Percentiles rank a stretch among this genome's conserved stretches.
Evolutionary conservation across 2,113 vertebrate species (phyloP).

Genomic region (Scytalopus superciliaris): DNA sequence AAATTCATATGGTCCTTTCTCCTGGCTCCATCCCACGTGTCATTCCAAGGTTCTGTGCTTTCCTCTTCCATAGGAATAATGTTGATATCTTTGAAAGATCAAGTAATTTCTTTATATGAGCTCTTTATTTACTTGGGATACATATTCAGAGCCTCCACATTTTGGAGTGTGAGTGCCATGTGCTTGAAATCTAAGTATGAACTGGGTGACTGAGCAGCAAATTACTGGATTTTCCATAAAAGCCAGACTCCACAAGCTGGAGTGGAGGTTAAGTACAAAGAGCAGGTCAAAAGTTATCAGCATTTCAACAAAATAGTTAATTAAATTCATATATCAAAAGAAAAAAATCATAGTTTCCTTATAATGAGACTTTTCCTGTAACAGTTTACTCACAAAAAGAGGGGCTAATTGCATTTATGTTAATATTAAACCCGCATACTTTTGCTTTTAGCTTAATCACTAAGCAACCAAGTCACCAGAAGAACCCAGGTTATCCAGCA

Average conservation of each 20-base stretch:
- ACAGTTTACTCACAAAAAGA: neutral
- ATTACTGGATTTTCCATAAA: neutral
- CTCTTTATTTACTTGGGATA: neutral
- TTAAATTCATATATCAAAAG: neutral
- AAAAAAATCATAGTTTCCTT: neutral
- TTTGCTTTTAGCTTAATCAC: slow-evolving; percentile 30
- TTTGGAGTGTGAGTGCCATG: neutral
- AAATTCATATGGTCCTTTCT: neutral
- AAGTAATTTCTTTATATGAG: neutral
- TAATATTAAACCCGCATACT: slow-evolving; percentile 27
- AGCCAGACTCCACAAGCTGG: neutral
- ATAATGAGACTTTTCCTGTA: neutral
- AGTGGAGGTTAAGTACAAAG: neutral
- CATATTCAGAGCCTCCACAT: neutral
- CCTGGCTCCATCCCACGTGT: accelerated
- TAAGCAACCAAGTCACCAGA: slow-evolving; percentile 44
- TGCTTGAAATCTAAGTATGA: neutral
- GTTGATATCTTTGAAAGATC: neutral
- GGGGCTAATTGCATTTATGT: slow-evolving; percentile 9
- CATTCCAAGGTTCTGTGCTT: neutral
- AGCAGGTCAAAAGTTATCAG: neutral
- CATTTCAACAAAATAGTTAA: neutral
- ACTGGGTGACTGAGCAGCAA: neutral
- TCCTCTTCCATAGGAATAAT: neutral
- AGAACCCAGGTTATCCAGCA: neutral